Conservation (phyloP, 2,888 invertebrate species). For the Timema cristinae region DNA sequence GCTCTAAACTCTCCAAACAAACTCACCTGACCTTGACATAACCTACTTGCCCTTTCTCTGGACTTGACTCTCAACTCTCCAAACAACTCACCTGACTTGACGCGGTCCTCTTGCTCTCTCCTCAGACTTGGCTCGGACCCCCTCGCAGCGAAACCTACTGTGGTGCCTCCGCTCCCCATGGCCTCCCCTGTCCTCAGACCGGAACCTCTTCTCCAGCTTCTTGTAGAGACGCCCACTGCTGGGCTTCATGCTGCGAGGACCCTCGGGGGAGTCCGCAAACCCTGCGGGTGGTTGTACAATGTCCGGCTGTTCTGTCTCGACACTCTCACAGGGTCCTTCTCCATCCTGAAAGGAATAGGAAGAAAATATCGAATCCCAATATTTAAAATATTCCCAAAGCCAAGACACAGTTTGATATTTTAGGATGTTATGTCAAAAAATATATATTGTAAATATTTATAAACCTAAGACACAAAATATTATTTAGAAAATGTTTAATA, state of each 20-base stretch:
- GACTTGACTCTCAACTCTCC: no score
- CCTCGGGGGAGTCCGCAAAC: slow-evolving; percentile 78
- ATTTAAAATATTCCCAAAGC: no score
- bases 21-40: background rate
- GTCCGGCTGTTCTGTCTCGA: slow-evolving; percentile 45
- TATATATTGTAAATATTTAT: no score
- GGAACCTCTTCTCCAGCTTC: slow-evolving; percentile 71
- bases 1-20: background rate
- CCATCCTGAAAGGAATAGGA: slow-evolving; percentile 12
- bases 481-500: no score
- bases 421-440: no score
- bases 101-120: slow-evolving; percentile 60
- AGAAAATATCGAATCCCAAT: no score
- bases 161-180: slow-evolving; percentile 59
- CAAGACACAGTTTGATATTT: no score
- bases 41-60: no score
- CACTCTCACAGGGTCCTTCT: slow-evolving; percentile 8
- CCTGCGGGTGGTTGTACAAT: slow-evolving; percentile 86
- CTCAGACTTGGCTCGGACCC: slow-evolving; percentile 74
- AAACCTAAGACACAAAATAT: no score
- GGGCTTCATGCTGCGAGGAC: slow-evolving; percentile 38
- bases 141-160: slow-evolving; percentile 61
- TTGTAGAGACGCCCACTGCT: slow-evolving; percentile 56
- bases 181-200: slow-evolving; percentile 69
- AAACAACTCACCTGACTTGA: slow-evolving; percentile 25